Conservation (phyloP, 1,140 invertebrate species). For the Drosophila ogumai region DNA sequence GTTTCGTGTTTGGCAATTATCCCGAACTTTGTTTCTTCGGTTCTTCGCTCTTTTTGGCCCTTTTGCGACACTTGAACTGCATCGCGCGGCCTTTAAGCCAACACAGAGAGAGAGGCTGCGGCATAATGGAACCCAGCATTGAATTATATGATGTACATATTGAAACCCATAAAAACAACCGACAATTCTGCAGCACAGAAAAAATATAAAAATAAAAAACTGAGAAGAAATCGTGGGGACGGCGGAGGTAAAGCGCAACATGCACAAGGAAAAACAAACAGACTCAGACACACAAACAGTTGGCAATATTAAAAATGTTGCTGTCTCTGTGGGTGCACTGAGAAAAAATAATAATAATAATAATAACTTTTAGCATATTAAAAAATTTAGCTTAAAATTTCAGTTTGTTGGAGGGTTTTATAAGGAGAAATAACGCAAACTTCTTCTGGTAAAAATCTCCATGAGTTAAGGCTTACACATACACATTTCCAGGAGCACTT, state of each 20-base stretch:
- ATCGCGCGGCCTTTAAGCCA: constrained; percentile 15
- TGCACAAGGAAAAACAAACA: constrained; percentile 36
- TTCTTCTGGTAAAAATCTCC: no score
- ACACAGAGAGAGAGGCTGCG: constrained; percentile 6
- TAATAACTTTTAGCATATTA: neutral
- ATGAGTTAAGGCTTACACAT: neutral
- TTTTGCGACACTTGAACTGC: constrained; percentile 54
- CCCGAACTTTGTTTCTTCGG: constrained; percentile 33
- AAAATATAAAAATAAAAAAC: constrained; percentile 1
- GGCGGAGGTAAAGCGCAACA: constrained; percentile 5
- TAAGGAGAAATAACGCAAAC: neutral
- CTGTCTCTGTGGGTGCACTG: constrained; percentile 8
- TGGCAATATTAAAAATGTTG: constrained; percentile 44
- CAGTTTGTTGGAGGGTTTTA: no score
- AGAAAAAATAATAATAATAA: constrained; percentile 17
- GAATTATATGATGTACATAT: constrained; percentile 52
- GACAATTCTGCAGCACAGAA: constrained; percentile 17
- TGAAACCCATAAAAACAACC: constrained; percentile 43
- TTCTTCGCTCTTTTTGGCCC: constrained; percentile 12
- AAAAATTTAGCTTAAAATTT: neutral
- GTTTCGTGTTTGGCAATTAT: constrained; percentile 57
- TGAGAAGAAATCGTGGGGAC: neutral
- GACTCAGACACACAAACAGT: constrained; percentile 26
- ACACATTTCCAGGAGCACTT: neutral
- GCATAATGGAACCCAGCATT: constrained; percentile 40